Evolutionary conservation across 2,888 invertebrate species (phyloP).

Genomic region (Brachyptera risi): DNA sequence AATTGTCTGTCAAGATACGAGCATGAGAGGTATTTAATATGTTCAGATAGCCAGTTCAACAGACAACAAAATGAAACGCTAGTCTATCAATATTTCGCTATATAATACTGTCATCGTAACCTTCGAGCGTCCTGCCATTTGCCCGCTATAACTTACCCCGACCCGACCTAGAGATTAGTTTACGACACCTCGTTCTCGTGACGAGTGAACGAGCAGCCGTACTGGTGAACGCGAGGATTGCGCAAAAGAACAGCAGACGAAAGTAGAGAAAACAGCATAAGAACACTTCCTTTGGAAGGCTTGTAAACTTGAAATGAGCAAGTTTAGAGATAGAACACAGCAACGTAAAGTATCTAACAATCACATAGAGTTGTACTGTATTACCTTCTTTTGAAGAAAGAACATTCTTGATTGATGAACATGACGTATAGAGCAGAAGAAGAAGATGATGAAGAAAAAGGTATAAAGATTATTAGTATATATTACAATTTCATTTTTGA

Average conservation of each 20-base stretch:
- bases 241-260: slow-evolving; percentile 1
- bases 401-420: slow-evolving; percentile 7
- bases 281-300: background rate
- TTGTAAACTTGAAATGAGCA: background rate
- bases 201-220: no score
- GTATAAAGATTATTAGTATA: slow-evolving; percentile 23
- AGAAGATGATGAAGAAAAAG: slow-evolving; percentile 21
- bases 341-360: no score
- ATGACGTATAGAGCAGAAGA: slow-evolving; percentile 22
- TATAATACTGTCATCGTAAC: no score
- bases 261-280: background rate
- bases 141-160: no score
- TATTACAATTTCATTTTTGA: slow-evolving; percentile 26
- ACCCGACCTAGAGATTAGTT: no score
- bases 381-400: background rate
- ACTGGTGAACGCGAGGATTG: no score
- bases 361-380: slow-evolving; percentile 11
- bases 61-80: slow-evolving; percentile 16
- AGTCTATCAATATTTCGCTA: no score
- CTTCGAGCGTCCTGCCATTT: no score
- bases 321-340: background rate
- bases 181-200: no score
- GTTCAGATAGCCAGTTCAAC: no score
- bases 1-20: no score
- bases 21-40: no score